Percentiles rank a stretch among this genome's conserved stretches.
Evolutionary conservation across 2,113 vertebrate species (phyloP).

Genomic region (Megalops atlanticus): DNA sequence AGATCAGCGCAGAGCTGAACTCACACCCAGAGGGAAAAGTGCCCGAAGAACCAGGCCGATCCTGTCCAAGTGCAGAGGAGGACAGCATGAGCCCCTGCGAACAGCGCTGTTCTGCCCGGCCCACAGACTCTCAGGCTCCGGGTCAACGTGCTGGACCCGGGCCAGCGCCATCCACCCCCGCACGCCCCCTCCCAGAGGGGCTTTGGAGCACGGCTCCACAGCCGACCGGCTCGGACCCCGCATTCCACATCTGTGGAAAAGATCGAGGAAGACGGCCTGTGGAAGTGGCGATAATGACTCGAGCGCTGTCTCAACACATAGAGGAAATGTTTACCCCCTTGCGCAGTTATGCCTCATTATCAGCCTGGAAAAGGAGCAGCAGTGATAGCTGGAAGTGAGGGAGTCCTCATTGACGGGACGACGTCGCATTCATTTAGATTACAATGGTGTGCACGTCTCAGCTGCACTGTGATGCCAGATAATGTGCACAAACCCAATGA

Average conservation of each 20-base stretch:
- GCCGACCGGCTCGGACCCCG: neutral
- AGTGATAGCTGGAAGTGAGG: neutral
- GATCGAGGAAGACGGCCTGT: neutral
- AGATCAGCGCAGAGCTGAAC: slow-evolving; percentile 28
- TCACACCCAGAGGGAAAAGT: slow-evolving; percentile 9
- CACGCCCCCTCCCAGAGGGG: slow-evolving; percentile 12
- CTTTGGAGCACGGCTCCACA: slow-evolving; percentile 7
- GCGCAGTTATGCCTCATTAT: neutral
- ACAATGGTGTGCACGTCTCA: neutral
- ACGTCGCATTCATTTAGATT: neutral
- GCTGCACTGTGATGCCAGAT: neutral
- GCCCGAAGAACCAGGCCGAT: neutral
- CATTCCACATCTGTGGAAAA: neutral
- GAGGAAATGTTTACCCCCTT: neutral
- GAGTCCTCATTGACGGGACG: neutral
- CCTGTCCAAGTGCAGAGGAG: slow-evolving; percentile 45
- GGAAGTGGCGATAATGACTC: neutral
- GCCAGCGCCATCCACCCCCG: slow-evolving; percentile 20
- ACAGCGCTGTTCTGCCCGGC: neutral
- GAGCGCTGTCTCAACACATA: neutral
- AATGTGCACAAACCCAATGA: no score
- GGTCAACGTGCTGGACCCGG: slow-evolving; percentile 40
- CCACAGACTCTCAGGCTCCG: slow-evolving; percentile 30
- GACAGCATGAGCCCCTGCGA: neutral
- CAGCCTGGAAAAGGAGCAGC: neutral